Percentiles rank a stretch among this genome's conserved stretches.
Conservation (phyloP, 2,797 vertebrate genomes). For the Tapirus indicus region DNA sequence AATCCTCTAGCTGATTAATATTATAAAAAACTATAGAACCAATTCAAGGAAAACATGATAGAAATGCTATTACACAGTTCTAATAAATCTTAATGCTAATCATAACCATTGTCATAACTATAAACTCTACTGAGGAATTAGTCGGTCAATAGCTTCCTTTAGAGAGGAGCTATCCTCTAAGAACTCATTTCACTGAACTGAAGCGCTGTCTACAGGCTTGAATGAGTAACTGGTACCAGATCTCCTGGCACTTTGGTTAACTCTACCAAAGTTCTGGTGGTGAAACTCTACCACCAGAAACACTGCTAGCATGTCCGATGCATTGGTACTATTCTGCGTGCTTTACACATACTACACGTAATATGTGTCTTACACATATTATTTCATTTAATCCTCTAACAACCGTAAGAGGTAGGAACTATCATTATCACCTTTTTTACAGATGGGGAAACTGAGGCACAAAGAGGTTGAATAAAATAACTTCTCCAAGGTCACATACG, state of each 20-base stretch:
- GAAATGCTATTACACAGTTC: not conserved
- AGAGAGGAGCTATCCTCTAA: not conserved
- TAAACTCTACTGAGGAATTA: not conserved
- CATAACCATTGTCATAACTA: not conserved
- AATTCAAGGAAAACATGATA: not conserved
- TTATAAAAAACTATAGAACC: not conserved
- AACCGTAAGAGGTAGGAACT: not conserved
- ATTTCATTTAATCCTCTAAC: constrained; percentile 37
- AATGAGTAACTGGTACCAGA: not conserved
- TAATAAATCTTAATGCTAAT: not conserved
- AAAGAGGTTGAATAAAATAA: constrained; percentile 9
- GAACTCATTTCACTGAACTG: not conserved
- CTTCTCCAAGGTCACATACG: not conserved
- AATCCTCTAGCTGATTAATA: not conserved
- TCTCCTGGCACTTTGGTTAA: not conserved
- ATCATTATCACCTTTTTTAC: constrained; percentile 5
- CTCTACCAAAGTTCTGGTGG: not conserved
- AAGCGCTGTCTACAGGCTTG: not conserved
- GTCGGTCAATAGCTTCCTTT: not conserved
- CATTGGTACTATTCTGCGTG: not conserved
- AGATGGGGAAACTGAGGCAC: not conserved
- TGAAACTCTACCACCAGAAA: not conserved
- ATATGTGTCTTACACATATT: not conserved
- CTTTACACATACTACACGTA: not conserved
- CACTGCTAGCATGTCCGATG: not conserved